Evolutionary conservation across 2,888 invertebrate genomes (phyloP), one percentile per base, ranked within the genome.

Genomic region (Metacarcinus magister): DNA sequence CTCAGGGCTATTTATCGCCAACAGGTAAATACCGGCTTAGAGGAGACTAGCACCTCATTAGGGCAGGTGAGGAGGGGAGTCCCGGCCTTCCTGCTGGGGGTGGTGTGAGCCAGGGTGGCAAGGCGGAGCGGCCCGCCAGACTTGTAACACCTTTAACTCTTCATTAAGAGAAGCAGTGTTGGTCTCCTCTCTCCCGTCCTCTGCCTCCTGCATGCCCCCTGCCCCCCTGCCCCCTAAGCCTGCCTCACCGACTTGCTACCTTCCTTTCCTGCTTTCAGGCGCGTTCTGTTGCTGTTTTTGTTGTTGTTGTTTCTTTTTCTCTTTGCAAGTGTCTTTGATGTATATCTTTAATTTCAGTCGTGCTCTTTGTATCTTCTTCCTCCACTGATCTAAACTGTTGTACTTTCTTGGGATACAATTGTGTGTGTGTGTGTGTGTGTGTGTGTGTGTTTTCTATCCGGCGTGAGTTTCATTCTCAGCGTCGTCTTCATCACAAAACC

Each of bases 1-100:
- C 67, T 67, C 67, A n/a, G 67, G 67, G 67, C 67, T 67, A 67
- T 67, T 67, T 67, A 67, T 67, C 67, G 67, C 67, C 67, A 67
- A 67, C 67, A 67, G 67, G 67, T 67, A 67, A 67, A 67, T 67
- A 67, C 67, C 67, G 67, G 67, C 67, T 67, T n/a, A 67, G 67
- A n/a, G 67, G 67, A 67, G 67, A 67, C 67, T 67, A 67, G 67
- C 67, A 67, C n/a, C 67, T 67, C 67, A 67, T 67, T 67, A 67
- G n/a, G 67, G 67, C 67, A 67, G 67, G 67, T 67, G 67, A 67
- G 67, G 67, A 23, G 54, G 54, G 67, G 67, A 67, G 23, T 67
- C 67, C 67, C 67, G 67, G 67, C 67, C 67, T 67, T 67, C 67
- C 67, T n/a, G 67, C 67, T 23, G 67, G 67, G 67, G 67, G 67